phyloP scores from a whole-genome alignment of 2,888 invertebrate species.

The Hydrotaea diabolus region DNA sequence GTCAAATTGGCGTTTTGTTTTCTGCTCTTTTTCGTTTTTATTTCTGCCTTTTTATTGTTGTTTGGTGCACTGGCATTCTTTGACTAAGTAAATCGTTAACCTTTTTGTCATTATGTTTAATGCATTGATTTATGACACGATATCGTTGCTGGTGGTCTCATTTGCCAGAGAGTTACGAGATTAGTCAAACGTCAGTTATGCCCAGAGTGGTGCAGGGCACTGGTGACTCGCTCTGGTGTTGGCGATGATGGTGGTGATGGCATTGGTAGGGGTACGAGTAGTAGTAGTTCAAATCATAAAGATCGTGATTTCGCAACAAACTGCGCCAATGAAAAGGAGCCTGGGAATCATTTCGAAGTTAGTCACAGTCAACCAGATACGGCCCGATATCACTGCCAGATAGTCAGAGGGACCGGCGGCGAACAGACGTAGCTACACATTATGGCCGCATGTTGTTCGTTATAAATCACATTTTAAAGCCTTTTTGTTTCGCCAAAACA shows the following conservation, averaged over 20 bases:
- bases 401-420: neutral
- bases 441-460: constrained; percentile 13
- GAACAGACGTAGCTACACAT: constrained; percentile 16
- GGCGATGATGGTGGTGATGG: neutral
- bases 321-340: constrained; percentile 12
- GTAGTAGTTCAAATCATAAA: constrained; percentile 43
- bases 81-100: constrained; percentile 59
- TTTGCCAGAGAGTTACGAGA: constrained; percentile 26
- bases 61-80: constrained; percentile 42
- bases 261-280: constrained; percentile 1
- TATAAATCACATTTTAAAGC: constrained; percentile 52
- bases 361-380: neutral
- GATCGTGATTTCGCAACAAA: constrained; percentile 54
- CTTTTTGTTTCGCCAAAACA: neutral
- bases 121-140: constrained; percentile 64
- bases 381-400: neutral
- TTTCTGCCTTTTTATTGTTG: neutral
- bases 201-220: neutral
- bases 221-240: neutral
- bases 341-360: constrained; percentile 42
- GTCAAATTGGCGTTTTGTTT: constrained; percentile 40
- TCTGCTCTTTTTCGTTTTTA: neutral
- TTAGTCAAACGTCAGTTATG: constrained; percentile 12
- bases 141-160: constrained; percentile 60
- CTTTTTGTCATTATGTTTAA: constrained; percentile 61